These are phyloP conservation scores for Invenusta paracnida DNA, from an alignment of 2,888 invertebrate species.

Conservation along the genomic window DNA sequence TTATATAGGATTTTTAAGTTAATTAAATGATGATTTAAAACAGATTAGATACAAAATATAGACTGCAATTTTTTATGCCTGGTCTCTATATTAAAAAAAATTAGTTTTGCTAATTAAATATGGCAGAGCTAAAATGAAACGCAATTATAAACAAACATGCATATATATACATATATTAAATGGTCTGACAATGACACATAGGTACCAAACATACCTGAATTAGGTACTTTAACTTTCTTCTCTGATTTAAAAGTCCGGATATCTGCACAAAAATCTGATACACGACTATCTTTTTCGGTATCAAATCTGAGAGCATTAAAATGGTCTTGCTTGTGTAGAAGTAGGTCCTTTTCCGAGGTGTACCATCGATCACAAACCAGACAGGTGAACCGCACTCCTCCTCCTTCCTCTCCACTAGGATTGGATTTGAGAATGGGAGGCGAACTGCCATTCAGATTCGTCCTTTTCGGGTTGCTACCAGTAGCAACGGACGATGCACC, in stretches of 20 bases:
- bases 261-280: not conserved
- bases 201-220: no score
- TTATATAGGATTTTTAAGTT: not conserved
- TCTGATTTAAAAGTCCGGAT: not conserved
- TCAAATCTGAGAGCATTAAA: not conserved
- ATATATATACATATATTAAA: no score
- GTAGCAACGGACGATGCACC: not conserved
- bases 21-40: not conserved
- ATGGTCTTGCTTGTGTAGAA: not conserved
- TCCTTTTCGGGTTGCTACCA: not conserved
- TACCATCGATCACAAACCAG: not conserved
- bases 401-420: not conserved
- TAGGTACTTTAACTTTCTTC: not conserved
- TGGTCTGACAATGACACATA: no score
- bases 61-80: no score
- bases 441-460: no score
- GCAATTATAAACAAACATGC: no score
- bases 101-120: no score
- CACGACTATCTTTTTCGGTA: no score
- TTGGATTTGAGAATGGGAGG: no score
- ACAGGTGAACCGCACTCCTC: not conserved
- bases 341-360: not conserved
- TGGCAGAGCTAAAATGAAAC: no score
- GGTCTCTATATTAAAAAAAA: no score
- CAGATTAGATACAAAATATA: no score